Evolutionary conservation across 2,888 invertebrate species (phyloP).

Genomic region (Hemithea aestivaria): DNA sequence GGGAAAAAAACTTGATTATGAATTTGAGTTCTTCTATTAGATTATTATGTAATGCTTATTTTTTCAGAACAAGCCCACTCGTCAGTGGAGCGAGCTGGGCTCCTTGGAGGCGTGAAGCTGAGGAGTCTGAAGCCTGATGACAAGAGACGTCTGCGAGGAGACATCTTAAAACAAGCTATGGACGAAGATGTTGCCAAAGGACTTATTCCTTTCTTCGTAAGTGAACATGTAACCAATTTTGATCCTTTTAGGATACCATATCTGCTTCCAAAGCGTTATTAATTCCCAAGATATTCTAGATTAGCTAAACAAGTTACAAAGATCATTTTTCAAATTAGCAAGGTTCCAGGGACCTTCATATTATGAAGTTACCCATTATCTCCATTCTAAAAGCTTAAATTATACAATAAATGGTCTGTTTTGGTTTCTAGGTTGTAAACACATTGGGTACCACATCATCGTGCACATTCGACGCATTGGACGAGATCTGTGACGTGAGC

Average conservation of each 20-base stretch:
- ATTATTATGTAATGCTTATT: too few species aligned
- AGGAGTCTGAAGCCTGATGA: slow-evolving; percentile 85
- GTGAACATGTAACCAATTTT: too few species aligned
- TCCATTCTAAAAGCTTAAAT: too few species aligned
- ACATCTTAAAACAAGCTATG: slow-evolving; percentile 87
- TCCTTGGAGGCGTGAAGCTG: slow-evolving; percentile 91
- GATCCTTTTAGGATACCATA: background rate
- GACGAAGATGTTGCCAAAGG: slow-evolving; percentile 92
- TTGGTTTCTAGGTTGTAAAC: slow-evolving; percentile 82
- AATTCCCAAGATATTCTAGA: too few species aligned
- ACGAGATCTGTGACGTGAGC: slow-evolving; percentile 95
- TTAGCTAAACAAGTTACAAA: too few species aligned
- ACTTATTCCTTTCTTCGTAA: slow-evolving; percentile 97
- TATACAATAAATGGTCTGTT: too few species aligned
- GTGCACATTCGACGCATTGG: slow-evolving; percentile 94
- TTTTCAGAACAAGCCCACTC: slow-evolving; percentile 91
- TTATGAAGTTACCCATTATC: too few species aligned
- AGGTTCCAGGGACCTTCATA: too few species aligned
- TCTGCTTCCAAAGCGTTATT: too few species aligned
- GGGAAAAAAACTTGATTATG: too few species aligned
- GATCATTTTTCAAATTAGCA: too few species aligned
- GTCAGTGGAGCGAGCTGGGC: slow-evolving; percentile 94
- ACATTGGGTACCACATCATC: slow-evolving; percentile 98
- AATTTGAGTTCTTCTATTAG: too few species aligned
- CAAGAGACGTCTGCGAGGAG: slow-evolving; percentile 86